Conservation (phyloP, 1,140 invertebrate species). For the Sycophaga agraensis region DNA sequence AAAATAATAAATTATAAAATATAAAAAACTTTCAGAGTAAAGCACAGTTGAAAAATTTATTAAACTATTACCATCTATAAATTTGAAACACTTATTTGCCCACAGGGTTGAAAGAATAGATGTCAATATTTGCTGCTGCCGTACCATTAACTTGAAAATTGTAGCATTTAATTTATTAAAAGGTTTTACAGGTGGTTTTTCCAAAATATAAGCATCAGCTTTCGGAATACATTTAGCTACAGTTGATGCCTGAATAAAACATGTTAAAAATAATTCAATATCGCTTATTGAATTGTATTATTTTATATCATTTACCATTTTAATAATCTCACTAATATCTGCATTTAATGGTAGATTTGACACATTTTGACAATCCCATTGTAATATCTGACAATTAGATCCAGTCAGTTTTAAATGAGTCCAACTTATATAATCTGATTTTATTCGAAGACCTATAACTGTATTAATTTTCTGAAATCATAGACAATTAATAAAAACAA, state of each 20-base stretch:
- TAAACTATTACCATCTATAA: too few species aligned
- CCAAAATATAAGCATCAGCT: constrained; percentile 20
- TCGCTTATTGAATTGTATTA: background rate
- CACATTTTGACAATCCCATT: background rate
- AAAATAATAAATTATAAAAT: background rate
- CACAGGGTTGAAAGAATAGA: background rate
- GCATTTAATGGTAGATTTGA: background rate
- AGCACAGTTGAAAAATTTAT: background rate
- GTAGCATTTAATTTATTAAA: background rate
- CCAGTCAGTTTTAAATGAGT: constrained; percentile 1
- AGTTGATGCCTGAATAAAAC: constrained; percentile 2
- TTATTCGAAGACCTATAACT: constrained; percentile 4
- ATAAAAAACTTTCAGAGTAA: background rate
- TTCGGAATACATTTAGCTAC: constrained; percentile 3
- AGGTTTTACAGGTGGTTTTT: background rate
- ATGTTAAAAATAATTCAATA: background rate
- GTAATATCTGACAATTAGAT: constrained; percentile 14
- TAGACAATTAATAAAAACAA: background rate
- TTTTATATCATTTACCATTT: background rate
- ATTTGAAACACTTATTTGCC: background rate
- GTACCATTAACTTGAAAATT: too few species aligned
- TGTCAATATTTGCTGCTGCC: constrained; percentile 1
- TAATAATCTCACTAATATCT: background rate
- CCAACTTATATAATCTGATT: background rate
- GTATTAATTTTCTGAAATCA: constrained; percentile 8